Evolutionary conservation across 2,113 vertebrate species (phyloP), one percentile per base, ranked within the genome.

Genomic region (Heloderma charlesbogerti): DNA sequence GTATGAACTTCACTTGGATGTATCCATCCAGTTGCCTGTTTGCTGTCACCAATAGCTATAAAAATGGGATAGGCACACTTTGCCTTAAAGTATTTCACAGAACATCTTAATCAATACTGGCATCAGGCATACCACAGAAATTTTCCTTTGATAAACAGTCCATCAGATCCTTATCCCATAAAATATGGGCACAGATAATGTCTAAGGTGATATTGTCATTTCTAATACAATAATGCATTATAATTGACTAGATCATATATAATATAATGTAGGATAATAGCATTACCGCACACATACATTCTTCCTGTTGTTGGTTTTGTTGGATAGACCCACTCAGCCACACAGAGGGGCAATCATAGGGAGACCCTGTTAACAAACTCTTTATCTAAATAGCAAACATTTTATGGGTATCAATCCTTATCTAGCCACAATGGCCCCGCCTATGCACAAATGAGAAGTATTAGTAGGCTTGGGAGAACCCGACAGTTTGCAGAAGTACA

Each of bases 1-100:
- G 60, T 87, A 84, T 90, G 86, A 93, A 91, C 57, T 90, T 86
- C 66, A 75, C 27, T 82, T 85, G 77, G 45, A 85, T 93, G 93
- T 92, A 81, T 54, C 48, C 78, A 85, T 31, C 57, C 37, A 66
- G 74, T 51, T 93, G 63, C 40, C 69, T 86, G 63, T 88, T 91
- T 75, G 67, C 31, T 87, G 82, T 51, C 85, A 87, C 54, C 48
- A n/a, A 60, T 88, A 66, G 67, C 43, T 51, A 81, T 20, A 72
- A 75, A 78, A 92, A 87, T 2, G 29, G 63, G 87, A 88, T 2
- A 88, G 77, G 77, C 90, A 22, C 31, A 89, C 27, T 40, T 89
- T 57, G 20, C 78, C 77, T 54, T 90, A 60, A 43, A 91, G 2
- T 12, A 79, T 48, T 34, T 48, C 27, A 71, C 60, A 75, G 83